These are phyloP conservation scores for Chrysaora quinquecirrha DNA, from an alignment of 30 jellyfish, hydroid and myxozoan genomes.

Conservation along the genomic window DNA sequence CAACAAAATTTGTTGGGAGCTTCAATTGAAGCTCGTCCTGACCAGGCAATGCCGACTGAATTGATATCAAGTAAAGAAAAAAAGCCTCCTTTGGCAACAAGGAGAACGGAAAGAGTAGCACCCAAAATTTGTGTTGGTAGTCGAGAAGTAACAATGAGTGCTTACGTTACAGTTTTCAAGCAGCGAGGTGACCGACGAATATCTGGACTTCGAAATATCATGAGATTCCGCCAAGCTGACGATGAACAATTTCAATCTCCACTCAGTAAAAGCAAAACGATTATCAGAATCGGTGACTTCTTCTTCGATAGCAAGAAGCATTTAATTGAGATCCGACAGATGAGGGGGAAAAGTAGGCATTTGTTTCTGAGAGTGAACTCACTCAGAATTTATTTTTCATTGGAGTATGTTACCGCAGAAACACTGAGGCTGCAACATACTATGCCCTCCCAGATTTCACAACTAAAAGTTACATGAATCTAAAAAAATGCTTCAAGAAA, in stretches of 20 bases:
- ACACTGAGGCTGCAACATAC: neutral
- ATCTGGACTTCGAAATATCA: slow-evolving; percentile 17
- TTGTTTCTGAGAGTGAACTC: slow-evolving; percentile 6
- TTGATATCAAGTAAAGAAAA: neutral
- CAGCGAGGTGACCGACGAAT: slow-evolving; percentile 14
- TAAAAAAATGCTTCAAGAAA: neutral
- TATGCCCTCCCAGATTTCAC: neutral
- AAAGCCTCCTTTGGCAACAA: too few relatives aligned
- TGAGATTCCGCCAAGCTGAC: slow-evolving; percentile 17
- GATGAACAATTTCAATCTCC: neutral
- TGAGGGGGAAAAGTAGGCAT: neutral
- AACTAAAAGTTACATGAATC: neutral
- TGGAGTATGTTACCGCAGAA: neutral
- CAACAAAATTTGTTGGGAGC: neutral
- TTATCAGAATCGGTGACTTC: neutral
- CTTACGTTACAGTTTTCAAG: slow-evolving; percentile 4
- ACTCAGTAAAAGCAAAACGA: neutral
- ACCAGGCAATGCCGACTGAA: neutral
- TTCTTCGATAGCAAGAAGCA: neutral
- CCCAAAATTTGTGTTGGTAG: slow-evolving; percentile 3
- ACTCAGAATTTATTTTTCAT: neutral
- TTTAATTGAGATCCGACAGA: slow-evolving; percentile 5
- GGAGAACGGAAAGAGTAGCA: slow-evolving; percentile 2
- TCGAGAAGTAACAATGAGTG: slow-evolving; percentile 6
- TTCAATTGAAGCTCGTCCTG: neutral